Evolutionary conservation across 2,797 vertebrate species (phyloP).

Genomic region (Anguilla anguilla): DNA sequence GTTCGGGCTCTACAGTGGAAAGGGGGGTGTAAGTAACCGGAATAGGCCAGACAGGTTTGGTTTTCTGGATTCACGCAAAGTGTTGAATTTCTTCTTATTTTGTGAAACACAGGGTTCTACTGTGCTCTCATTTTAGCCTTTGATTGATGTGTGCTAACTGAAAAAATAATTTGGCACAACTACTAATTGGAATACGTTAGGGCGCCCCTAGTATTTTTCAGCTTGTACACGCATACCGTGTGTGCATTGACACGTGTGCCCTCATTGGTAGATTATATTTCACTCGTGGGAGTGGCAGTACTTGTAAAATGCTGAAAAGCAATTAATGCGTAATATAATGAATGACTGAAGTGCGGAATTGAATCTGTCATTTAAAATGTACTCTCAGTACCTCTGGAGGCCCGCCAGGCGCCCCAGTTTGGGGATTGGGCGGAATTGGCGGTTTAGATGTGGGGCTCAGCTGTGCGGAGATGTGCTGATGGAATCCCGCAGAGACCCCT

Average conservation of each 20-base stretch:
- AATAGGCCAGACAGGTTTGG: not conserved
- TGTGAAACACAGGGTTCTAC: too few relatives aligned
- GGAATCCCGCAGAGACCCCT: not conserved
- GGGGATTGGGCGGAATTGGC: not conserved
- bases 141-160: too few relatives aligned
- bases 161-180: too few relatives aligned
- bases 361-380: not conserved
- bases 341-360: not conserved
- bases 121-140: too few relatives aligned
- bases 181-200: too few relatives aligned
- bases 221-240: not conserved
- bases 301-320: not conserved
- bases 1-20: not conserved
- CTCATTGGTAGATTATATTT: slow-evolving; percentile 5
- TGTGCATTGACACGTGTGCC: not conserved
- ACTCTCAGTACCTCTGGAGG: not conserved
- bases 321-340: not conserved
- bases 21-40: not conserved
- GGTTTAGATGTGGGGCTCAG: not conserved
- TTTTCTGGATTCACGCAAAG: not conserved
- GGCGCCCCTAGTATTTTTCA: too few relatives aligned
- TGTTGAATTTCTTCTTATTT: not conserved
- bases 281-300: not conserved
- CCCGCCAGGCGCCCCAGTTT: not conserved
- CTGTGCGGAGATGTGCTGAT: not conserved